Evolutionary conservation across 2,888 invertebrate genomes (phyloP).

Genomic region (Himalopsyche anomala): DNA sequence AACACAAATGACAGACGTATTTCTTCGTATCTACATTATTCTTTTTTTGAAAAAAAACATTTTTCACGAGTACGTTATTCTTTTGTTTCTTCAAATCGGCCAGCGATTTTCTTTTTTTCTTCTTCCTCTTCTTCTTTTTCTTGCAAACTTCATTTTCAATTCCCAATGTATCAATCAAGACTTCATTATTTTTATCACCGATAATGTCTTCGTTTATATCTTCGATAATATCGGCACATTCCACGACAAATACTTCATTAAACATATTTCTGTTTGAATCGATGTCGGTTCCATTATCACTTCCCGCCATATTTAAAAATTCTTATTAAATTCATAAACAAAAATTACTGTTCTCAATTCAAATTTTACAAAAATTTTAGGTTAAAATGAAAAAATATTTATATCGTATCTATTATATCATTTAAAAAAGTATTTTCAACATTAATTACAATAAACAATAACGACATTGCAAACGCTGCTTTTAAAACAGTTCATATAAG

Average conservation of each 20-base stretch:
- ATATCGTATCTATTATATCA: no score
- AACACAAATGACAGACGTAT: conserved; percentile 53
- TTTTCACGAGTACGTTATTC: not conserved
- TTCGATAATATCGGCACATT: not conserved
- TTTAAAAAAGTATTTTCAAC: no score
- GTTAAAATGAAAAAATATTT: no score
- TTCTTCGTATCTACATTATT: not conserved
- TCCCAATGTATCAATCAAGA: not conserved
- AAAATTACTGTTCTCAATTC: no score
- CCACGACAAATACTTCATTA: not conserved
- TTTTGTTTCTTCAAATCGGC: not conserved
- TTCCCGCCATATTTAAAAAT: not conserved
- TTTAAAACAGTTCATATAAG: no score
- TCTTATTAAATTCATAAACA: no score
- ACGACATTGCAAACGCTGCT: no score
- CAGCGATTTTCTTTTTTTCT: not conserved
- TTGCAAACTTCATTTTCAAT: not conserved
- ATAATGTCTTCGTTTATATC: not conserved
- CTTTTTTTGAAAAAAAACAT: no score
- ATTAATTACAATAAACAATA: no score
- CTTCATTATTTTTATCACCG: not conserved
- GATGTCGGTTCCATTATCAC: not conserved
- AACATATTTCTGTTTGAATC: not conserved
- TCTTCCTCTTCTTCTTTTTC: not conserved
- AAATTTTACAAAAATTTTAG: no score